phyloP scores from a whole-genome alignment of 1,140 invertebrate genomes.

The Aphelenchoides besseyi region DNA sequence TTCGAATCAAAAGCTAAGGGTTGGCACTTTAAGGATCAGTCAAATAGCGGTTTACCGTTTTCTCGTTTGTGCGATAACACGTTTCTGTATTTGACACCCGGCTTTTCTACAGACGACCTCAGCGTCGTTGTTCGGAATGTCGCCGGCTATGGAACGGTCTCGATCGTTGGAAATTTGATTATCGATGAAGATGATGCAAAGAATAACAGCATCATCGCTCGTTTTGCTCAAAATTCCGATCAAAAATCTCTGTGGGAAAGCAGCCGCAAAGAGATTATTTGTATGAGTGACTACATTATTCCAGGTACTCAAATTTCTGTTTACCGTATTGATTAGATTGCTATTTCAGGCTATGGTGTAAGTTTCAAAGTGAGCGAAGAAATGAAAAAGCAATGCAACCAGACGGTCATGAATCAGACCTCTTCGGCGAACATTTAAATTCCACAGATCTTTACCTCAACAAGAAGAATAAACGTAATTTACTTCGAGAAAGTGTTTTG shows the following conservation, averaged over 20 bases:
- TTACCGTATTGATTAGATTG: not conserved
- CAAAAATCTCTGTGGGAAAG: slow-evolving; percentile 22
- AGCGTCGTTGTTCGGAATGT: slow-evolving; percentile 31
- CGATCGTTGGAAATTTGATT: slow-evolving; percentile 31
- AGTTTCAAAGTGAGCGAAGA: slow-evolving; percentile 14
- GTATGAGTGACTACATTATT: slow-evolving; percentile 27
- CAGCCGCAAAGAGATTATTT: slow-evolving; percentile 27
- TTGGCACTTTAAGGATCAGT: slow-evolving; percentile 15
- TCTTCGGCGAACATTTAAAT: not conserved
- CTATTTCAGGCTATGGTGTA: slow-evolving; percentile 20
- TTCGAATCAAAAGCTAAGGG: not conserved
- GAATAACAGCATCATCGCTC: not conserved
- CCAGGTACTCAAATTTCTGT: slow-evolving; percentile 19
- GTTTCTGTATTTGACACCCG: slow-evolving; percentile 25
- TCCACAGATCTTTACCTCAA: not conserved
- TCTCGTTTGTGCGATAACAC: slow-evolving; percentile 30
- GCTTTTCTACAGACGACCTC: slow-evolving; percentile 26
- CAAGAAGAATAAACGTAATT: slow-evolving; percentile 1
- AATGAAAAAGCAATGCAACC: not conserved
- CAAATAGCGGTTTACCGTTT: slow-evolving; percentile 18
- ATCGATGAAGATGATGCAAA: slow-evolving; percentile 27
- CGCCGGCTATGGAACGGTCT: slow-evolving; percentile 26
- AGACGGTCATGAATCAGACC: not conserved
- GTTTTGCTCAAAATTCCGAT: slow-evolving; percentile 18
- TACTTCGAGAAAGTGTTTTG: not conserved